Evolutionary conservation across 2,797 vertebrate genomes (phyloP).

Genomic region (Anabas testudineus): DNA sequence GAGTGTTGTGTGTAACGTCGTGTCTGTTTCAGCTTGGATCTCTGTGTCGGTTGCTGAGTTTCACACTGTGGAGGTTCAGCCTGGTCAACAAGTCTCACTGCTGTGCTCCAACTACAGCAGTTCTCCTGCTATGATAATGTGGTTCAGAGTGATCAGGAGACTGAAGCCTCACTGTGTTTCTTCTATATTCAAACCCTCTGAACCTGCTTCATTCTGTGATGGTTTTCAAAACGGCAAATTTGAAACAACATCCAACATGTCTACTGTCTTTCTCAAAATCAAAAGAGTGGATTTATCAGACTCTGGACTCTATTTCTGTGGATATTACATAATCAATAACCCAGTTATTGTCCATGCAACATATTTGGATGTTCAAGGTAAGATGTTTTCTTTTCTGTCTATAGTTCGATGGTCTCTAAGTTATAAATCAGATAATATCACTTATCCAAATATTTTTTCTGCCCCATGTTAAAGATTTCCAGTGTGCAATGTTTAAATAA

Average conservation of each 20-base stretch:
- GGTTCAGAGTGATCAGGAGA: too few relatives aligned
- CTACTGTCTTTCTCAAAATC: too few relatives aligned
- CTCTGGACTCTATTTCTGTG: slow-evolving; percentile 65
- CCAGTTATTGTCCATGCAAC: not conserved
- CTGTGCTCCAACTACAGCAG: slow-evolving; percentile 27
- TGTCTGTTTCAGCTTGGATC: slow-evolving; percentile 18
- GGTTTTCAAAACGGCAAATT: too few relatives aligned
- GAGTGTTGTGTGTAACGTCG: not conserved
- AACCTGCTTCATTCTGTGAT: too few relatives aligned
- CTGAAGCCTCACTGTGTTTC: too few relatives aligned
- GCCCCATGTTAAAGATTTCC: too few relatives aligned
- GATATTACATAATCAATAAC: accelerated
- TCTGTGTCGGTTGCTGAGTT: slow-evolving; percentile 3
- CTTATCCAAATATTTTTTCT: too few relatives aligned
- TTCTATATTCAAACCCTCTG: too few relatives aligned
- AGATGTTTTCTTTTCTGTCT: not conserved
- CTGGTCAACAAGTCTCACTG: slow-evolving; percentile 40
- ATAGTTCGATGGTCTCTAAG: not conserved
- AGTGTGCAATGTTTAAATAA: too few relatives aligned
- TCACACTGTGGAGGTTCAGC: slow-evolving; percentile 18
- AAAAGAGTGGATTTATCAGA: slow-evolving; percentile 37
- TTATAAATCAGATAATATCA: too few relatives aligned
- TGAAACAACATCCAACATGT: too few relatives aligned
- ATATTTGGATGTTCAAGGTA: slow-evolving; percentile 36
- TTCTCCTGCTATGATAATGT: accelerated